Evolutionary conservation across 2,888 invertebrate species (phyloP).

Genomic region (Apamea anceps): DNA sequence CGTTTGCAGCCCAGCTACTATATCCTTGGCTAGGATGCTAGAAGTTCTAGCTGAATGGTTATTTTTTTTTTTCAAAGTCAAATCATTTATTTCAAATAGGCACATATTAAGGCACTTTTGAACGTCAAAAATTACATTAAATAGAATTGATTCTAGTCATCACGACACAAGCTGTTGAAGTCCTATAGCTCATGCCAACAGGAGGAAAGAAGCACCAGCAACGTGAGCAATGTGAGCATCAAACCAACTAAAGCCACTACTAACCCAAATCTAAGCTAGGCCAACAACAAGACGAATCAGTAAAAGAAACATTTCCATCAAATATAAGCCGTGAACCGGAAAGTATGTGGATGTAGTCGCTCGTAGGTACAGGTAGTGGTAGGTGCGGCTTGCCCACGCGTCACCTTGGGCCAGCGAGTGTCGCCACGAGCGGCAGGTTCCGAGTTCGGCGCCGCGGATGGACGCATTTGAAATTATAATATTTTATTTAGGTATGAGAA

Average conservation of each 20-base stretch:
- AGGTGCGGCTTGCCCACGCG: conserved; percentile 61
- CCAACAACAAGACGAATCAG: conserved; percentile 27
- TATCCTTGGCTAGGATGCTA: neutral
- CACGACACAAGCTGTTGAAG: neutral
- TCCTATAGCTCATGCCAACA: too few relatives aligned
- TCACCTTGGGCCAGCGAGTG: conserved; percentile 60
- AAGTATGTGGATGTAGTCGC: conserved; percentile 43
- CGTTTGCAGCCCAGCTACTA: neutral
- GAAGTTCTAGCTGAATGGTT: neutral
- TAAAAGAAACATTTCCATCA: conserved; percentile 42
- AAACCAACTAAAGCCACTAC: neutral
- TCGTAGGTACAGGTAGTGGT: conserved; percentile 49
- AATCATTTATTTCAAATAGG: too few relatives aligned
- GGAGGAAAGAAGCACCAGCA: neutral
- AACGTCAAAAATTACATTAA: too few relatives aligned
- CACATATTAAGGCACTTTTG: too few relatives aligned
- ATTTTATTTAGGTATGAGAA: conserved; percentile 12
- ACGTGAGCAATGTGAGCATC: neutral
- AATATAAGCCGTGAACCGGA: conserved; percentile 56
- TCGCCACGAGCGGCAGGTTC: conserved; percentile 54
- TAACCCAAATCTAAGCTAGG: conserved; percentile 14
- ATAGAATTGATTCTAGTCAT: neutral
- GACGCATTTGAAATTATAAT: conserved; percentile 39
- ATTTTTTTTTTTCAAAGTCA: too few relatives aligned
- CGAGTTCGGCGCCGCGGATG: conserved; percentile 48